Evolutionary conservation across 2,797 vertebrate genomes (phyloP), one percentile per base, ranked within the genome.

Genomic region (Rhinoraja longicauda): DNA sequence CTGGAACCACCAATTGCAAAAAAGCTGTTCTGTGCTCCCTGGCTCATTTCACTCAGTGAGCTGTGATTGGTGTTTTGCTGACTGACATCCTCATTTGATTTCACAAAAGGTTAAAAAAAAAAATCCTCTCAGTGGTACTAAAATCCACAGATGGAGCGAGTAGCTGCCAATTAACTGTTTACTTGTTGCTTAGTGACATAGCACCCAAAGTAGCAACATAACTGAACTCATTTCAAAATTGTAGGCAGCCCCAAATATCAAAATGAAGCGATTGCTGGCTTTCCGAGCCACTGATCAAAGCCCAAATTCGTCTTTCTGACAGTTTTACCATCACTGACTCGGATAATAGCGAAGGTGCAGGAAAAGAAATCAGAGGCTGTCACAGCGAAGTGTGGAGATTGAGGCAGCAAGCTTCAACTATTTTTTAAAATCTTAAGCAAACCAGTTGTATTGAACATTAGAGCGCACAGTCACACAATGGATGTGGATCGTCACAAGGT

Each of bases 161-260:
- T 36, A 88, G 84, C 59, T 88, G 59, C 84, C 84, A 88, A 88
- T 88, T 88, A 88, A 62, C 84, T 88, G 62, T 67, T 88, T 36
- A 88, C 84, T 88, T 88, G 84, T 88, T 88, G 84, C 84, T 88
- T 67, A 67, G 84, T 88, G 84, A 88, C 84, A 88, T 88, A 19
- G 84, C 59, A 67, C 64, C 59, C 62, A 4, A 36, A 88, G 84
- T 36, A 88, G 84, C 84, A 88, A 67, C 62, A 88, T 21, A 64
- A 88, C 84, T 88, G 84, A 88, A 88, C 84, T 88, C 84, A 88
- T 88, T 88, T 88, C 84, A 88, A 88, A 32, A 88, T 88, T 67
- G 64, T 19, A 32, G 84, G 62, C 84, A 88, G 84, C 84, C 32
- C n/a, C 32, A 32, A 64, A 36, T 88, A 36, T 88, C 84, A 88